Evolutionary conservation across 2,113 vertebrate species (phyloP), one percentile per base, ranked within the genome.

Genomic region (Eurypyga helias): DNA sequence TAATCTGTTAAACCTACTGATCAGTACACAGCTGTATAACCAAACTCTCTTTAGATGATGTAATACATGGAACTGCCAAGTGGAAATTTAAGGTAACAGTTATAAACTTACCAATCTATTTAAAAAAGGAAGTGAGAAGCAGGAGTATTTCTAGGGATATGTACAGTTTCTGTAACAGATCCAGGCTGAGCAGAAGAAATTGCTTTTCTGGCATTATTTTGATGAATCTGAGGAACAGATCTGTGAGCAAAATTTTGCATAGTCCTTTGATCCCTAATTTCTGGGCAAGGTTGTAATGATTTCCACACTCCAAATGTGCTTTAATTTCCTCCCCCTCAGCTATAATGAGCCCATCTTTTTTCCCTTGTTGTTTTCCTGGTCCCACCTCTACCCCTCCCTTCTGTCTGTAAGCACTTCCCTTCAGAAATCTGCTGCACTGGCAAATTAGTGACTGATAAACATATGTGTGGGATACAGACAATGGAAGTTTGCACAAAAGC

Each of bases 181-280:
- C 46, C 82, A 79, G 71, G 33, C 60, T 89, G 51, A 88, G 67
- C 67, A 77, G 45, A 69, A 87, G 51, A 87, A 95, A 96, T 33
- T 85, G 87, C 61, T 89, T 97, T 96, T 91, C 45, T 78, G 58
- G 45, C 83, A 69, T 79, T 75, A 82, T 93, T 96, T 82, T 88
- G 76, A 92, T 86, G 75, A 90, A 89, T 51, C 76, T 87, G 66
- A 83, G 55, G 87, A 93, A 79, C 33, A 79, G 60, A 93, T 84
- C 69, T 91, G 66, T 65, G 58, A 87, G 66, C 36, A 92, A 93
- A 87, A 60, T 87, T 93, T 83, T 89, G n/a, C 77, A 19, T 7
- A 83, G 65, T 58, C 67, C 46, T 89, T 96, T 94, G 76, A 88
- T 93, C 24, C 33, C 65, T 76, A 48, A 51, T 64, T 83, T 95